These are phyloP conservation scores for Orthonevra nobilis DNA, from an alignment of 2,888 invertebrate genomes.

Conservation along the genomic window DNA sequence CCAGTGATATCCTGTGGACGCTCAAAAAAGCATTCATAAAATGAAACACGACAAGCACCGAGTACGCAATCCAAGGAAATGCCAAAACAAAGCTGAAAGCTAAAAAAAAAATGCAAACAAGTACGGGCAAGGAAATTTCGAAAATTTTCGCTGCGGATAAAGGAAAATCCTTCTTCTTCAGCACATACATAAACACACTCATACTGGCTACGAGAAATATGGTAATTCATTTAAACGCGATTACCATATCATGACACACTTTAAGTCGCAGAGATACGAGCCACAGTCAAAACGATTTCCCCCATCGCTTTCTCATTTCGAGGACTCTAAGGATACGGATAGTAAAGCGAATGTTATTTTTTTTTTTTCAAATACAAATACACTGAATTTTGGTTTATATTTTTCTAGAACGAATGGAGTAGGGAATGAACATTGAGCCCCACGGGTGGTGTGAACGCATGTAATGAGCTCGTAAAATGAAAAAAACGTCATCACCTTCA, in stretches of 20 bases:
- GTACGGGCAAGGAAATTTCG: slow-evolving; percentile 10
- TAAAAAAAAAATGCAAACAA: slow-evolving; percentile 8
- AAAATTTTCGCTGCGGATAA: slow-evolving; percentile 13
- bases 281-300: slow-evolving; percentile 52
- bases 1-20: slow-evolving; percentile 35
- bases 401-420: slow-evolving; percentile 36
- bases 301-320: slow-evolving; percentile 17
- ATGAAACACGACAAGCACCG: slow-evolving; percentile 44
- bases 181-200: slow-evolving; percentile 23
- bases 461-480: slow-evolving; percentile 49
- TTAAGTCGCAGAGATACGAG: slow-evolving; percentile 37
- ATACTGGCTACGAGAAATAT: slow-evolving; percentile 29
- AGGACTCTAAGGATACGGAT: slow-evolving; percentile 32
- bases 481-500: slow-evolving; percentile 19
- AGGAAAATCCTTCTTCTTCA: slow-evolving; percentile 2
- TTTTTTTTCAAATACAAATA: too few species aligned
- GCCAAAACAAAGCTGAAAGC: slow-evolving; percentile 2
- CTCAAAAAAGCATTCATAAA: slow-evolving; percentile 47
- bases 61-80: slow-evolving; percentile 50
- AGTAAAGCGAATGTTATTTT: slow-evolving; percentile 32
- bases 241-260: slow-evolving; percentile 57
- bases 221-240: slow-evolving; percentile 62
- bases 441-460: slow-evolving; percentile 27
- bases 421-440: slow-evolving; percentile 30
- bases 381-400: slow-evolving; percentile 15